Conservation (phyloP, 1,140 invertebrate species). For the Drosophila persimilis region DNA sequence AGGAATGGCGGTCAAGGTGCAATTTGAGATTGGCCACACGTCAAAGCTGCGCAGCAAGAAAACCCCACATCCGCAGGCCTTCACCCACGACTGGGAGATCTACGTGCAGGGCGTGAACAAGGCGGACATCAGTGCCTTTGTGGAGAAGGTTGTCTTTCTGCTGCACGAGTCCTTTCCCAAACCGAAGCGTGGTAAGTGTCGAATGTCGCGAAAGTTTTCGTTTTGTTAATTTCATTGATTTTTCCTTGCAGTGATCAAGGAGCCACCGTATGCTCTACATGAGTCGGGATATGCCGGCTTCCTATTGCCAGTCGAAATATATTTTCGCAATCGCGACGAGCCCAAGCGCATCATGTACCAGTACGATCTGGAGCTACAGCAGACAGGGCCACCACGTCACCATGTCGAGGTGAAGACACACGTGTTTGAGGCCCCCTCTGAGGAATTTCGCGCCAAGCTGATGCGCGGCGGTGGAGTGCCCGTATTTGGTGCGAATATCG, state of each 20-base stretch:
- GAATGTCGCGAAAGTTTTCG: neutral
- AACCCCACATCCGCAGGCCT: conserved; percentile 90
- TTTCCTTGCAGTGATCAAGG: conserved; percentile 89
- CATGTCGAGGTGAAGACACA: conserved; percentile 86
- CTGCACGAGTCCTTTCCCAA: conserved; percentile 96
- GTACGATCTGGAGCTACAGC: conserved; percentile 94
- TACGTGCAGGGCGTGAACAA: conserved; percentile 94
- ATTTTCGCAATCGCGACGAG: conserved; percentile 95
- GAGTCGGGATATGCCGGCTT: conserved; percentile 98
- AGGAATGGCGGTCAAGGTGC: conserved; percentile 90
- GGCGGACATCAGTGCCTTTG: conserved; percentile 93
- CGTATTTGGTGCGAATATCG: conserved; percentile 59
- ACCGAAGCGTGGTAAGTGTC: conserved; percentile 90
- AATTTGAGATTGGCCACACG: conserved; percentile 95
- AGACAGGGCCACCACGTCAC: conserved; percentile 88
- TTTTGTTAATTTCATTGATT: neutral
- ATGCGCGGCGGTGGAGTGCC: conserved; percentile 92
- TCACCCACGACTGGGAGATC: conserved; percentile 99
- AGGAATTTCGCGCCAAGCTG: conserved; percentile 94
- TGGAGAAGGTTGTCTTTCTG: conserved; percentile 97
- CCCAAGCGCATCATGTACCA: conserved; percentile 93
- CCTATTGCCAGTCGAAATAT: conserved; percentile 93
- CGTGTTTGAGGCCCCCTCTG: conserved; percentile 88
- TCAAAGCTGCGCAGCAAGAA: conserved; percentile 90
- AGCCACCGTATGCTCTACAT: conserved; percentile 94